Conservation (phyloP, 2,888 invertebrate species). For the Drosophila yooni region DNA sequence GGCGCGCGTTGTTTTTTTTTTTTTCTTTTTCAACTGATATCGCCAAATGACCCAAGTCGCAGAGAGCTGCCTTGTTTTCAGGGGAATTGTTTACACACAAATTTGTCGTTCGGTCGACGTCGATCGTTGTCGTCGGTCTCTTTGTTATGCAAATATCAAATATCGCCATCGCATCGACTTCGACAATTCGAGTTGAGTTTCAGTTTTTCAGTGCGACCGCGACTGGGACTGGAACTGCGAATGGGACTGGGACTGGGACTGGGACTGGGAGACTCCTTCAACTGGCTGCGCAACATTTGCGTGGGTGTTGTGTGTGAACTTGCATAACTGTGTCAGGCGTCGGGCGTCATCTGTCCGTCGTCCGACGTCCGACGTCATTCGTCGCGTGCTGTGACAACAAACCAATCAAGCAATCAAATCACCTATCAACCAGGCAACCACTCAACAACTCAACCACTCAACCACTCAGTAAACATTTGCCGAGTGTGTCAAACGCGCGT, state of each 20-base stretch:
- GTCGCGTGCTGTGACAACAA: constrained; percentile 62
- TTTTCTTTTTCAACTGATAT: constrained; percentile 48
- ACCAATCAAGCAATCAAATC: constrained; percentile 22
- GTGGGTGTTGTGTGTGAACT: constrained; percentile 74
- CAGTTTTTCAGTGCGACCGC: constrained; percentile 35
- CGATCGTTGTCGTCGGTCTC: constrained; percentile 21
- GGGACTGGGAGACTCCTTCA: constrained; percentile 33
- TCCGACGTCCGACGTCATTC: constrained; percentile 4
- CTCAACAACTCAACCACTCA: constrained; percentile 15
- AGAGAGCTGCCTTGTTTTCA: constrained; percentile 41
- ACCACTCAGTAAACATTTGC: constrained; percentile 69
- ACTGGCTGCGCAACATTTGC: constrained; percentile 50
- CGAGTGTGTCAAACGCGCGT: constrained; percentile 78
- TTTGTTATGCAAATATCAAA: constrained; percentile 65
- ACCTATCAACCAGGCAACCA: constrained; percentile 24
- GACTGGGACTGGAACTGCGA: neutral
- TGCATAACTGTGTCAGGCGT: constrained; percentile 76
- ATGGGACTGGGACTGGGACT: neutral
- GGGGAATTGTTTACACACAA: constrained; percentile 60
- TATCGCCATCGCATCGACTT: constrained; percentile 17
- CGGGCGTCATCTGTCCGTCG: constrained; percentile 49
- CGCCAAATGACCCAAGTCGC: constrained; percentile 42
- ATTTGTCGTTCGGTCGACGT: constrained; percentile 46
- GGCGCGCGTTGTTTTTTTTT: constrained; percentile 51
- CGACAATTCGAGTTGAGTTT: constrained; percentile 10